Evolutionary conservation across 2,797 vertebrate genomes (phyloP), one percentile per base, ranked within the genome.

Genomic region (Buphagus erythrorhynchus): DNA sequence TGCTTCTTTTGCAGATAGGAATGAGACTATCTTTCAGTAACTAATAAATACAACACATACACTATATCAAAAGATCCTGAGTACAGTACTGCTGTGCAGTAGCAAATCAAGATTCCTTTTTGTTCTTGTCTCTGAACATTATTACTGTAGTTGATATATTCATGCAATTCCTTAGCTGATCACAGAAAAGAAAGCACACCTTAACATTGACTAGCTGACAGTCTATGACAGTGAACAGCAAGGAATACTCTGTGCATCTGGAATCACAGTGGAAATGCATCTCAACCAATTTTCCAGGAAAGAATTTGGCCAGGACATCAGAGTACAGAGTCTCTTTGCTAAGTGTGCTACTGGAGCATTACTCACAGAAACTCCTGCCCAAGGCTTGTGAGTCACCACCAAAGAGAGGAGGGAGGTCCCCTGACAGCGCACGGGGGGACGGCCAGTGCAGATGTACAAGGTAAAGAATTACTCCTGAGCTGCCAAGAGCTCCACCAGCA

Each of bases 381-480:
- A 40, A 55, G 21, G 21, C 51, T 81, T 51, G 73, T 67, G 66
- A 93, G 38, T 87, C 76, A 86, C 74, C 1, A 1, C 2, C 1
- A n/a, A 46, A 26, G 48, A 59, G 31, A 69, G n/a, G 25, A 72
- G 63, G 24, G 28, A 83, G 0, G 0, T 86, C 84, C 66, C 49
- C 49, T 31, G 40, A 65, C 5, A 2, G 78, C 0, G 0, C 0
- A 3, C 0, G 1, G 40, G 17, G 75, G 8, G 78, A 66, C 0
- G 0, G 68, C 72, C 68, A 87, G 58, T 2, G 7, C 49, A 80
- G 75, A 90, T 86, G 86, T 65, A 88, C 2, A 2, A 77, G 25
- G 75, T 3, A 45, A 74, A 85, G 57, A 89, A 89, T 86, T 58
- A 61, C 58, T 74, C 17, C 38, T 21, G 46, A 76, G 48, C 49